Conservation (phyloP, 2,888 invertebrate genomes). For the Amphipyra tragopoginis region DNA sequence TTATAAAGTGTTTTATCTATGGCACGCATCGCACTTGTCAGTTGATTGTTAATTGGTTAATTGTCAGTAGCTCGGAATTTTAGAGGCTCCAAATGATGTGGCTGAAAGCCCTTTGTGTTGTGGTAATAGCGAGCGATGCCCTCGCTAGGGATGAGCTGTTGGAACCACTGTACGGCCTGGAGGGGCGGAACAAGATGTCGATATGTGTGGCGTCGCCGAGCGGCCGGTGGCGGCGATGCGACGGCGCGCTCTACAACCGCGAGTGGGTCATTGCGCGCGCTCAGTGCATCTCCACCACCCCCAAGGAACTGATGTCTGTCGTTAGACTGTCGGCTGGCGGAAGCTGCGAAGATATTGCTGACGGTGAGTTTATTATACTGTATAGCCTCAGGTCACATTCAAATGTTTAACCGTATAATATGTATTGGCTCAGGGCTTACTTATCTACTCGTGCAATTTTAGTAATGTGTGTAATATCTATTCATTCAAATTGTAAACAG, state of each 20-base stretch:
- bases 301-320: too few relatives aligned
- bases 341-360: slow-evolving; percentile 38
- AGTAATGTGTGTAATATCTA: too few relatives aligned
- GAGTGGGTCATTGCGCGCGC: slow-evolving; percentile 60
- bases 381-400: too few relatives aligned
- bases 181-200: slow-evolving; percentile 39
- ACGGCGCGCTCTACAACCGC: slow-evolving; percentile 60
- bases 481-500: too few relatives aligned
- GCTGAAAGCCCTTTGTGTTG: slow-evolving; percentile 27
- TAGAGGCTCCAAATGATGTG: slow-evolving; percentile 31
- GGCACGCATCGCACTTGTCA: too few relatives aligned
- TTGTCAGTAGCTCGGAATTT: background rate
- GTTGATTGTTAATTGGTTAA: too few relatives aligned
- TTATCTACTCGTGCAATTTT: too few relatives aligned
- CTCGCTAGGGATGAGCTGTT: slow-evolving; percentile 39
- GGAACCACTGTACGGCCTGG: slow-evolving; percentile 45
- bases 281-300: too few relatives aligned
- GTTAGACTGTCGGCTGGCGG: slow-evolving; percentile 1
- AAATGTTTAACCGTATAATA: too few relatives aligned
- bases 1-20: too few relatives aligned
- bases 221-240: slow-evolving; percentile 46
- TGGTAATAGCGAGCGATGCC: slow-evolving; percentile 15
- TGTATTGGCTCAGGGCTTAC: too few relatives aligned
- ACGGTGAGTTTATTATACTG: slow-evolving; percentile 24
- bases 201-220: slow-evolving; percentile 44